Evolutionary conservation across 2,113 vertebrate genomes (phyloP), one percentile per base, ranked within the genome.

Genomic region (Ovibos moschatus): DNA sequence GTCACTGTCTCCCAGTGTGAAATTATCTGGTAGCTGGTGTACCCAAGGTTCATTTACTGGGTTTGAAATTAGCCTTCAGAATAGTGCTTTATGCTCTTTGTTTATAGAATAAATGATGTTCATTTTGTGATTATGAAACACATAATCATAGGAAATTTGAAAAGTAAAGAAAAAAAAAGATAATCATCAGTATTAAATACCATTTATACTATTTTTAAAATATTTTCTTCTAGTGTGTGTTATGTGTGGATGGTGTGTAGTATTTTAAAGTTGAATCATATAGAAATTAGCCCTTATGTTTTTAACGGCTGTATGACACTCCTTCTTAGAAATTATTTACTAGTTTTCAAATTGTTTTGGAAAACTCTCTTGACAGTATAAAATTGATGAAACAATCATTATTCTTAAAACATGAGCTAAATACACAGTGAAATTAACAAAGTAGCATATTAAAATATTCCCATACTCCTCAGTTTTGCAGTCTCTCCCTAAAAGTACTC

Each of bases 361-460:
- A 58, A 78, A 25, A 76, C 6, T 81, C 27, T 74, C 23, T 87
- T 86, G 40, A 55, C 15, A 67, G 28, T 45, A 14, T 47, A 27
- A 85, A 87, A 96, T 71, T 95, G 53, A 84, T 64, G 25, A 90
- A 88, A 79, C 0, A 76, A 87, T 15, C 9, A 53, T 87, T 94
- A 84, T 13, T 45, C 3, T 16, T 94, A 87, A 98, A 94, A 47
- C 25, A 81, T n/a, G 82, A 95, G 27, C 27, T 57, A 7, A 93
- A n/a, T 82, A 91, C 50, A 78, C 33, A 67, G 71, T 8, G 16
- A 76, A 97, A 87, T 88, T 87, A 89, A 83, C 91, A 94, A 91
- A 91, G 17, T 12, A 96, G 14, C 40, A 81, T 53, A 89, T 82
- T 90, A 84, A 96, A 86, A 76, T 95, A 25, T 33, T 67, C 11